Percentiles rank a stretch among this genome's conserved stretches.
phyloP scores from a whole-genome alignment of 1,140 invertebrate genomes.

The Listronotus bonariensis region DNA sequence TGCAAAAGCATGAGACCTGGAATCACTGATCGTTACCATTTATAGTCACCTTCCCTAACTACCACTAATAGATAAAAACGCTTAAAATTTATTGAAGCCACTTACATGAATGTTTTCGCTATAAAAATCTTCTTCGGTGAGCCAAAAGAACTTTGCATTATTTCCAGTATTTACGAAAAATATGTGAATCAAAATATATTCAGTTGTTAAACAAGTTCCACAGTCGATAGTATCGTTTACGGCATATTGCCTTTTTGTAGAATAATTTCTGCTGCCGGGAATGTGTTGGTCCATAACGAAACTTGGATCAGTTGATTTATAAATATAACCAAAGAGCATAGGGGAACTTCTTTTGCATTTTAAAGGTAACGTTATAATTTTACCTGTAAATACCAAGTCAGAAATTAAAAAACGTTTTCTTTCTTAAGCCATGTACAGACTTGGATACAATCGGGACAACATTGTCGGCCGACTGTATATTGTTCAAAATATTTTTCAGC shows the following conservation, averaged over 20 bases:
- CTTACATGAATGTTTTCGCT: slow-evolving; percentile 34
- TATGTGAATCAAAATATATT: slow-evolving; percentile 33
- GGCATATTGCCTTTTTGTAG: slow-evolving; percentile 28
- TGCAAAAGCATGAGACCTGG: too few species aligned
- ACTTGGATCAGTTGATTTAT: slow-evolving; percentile 21
- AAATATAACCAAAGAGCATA: slow-evolving; percentile 16
- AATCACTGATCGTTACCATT: too few species aligned
- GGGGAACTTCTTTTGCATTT: slow-evolving; percentile 35
- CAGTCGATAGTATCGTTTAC: slow-evolving; percentile 45
- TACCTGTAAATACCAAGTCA: slow-evolving; percentile 18
- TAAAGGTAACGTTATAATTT: slow-evolving; percentile 28
- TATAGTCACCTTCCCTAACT: too few species aligned
- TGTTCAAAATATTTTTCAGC: too few species aligned
- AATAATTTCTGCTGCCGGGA: slow-evolving; percentile 19
- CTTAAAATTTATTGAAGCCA: too few species aligned
- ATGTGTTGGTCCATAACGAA: neutral
- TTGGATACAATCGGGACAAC: too few species aligned
- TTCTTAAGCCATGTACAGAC: too few species aligned
- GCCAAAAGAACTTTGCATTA: slow-evolving; percentile 43
- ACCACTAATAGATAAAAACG: too few species aligned
- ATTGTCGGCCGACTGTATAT: too few species aligned
- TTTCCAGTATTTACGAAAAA: slow-evolving; percentile 43
- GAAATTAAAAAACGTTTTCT: too few species aligned
- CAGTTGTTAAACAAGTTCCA: slow-evolving; percentile 42
- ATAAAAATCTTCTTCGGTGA: slow-evolving; percentile 44